Evolutionary conservation across 2,113 vertebrate species (phyloP).

Genomic region (Dipodomys merriami): DNA sequence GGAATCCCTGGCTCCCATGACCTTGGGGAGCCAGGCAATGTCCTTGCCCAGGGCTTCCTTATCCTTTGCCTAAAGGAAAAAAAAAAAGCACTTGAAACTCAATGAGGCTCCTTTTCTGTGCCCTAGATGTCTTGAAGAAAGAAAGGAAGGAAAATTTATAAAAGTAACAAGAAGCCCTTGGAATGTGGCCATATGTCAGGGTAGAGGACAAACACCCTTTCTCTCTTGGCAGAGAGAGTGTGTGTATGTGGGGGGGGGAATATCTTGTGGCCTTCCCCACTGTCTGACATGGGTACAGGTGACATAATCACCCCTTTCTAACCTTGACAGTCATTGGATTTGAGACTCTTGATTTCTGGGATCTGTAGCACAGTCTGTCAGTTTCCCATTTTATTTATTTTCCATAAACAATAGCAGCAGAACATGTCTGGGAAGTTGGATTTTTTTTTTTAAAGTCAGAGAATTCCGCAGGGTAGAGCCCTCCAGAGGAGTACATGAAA

Average conservation of each 20-base stretch:
- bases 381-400: no score
- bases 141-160: conserved; percentile 63
- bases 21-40: neutral
- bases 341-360: conserved; percentile 51
- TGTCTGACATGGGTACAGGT: neutral
- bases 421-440: neutral
- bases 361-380: neutral
- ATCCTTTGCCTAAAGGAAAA: conserved; percentile 46
- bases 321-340: conserved; percentile 18
- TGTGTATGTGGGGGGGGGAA: neutral
- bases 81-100: neutral
- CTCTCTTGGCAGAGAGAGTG: conserved; percentile 58
- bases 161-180: conserved; percentile 79
- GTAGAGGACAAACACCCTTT: conserved; percentile 53
- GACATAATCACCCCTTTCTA: neutral
- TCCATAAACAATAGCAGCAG: neutral
- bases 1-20: neutral
- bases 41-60: neutral
- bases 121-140: conserved; percentile 69
- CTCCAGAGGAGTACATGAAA: neutral
- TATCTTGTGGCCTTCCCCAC: neutral
- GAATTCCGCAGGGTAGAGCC: neutral
- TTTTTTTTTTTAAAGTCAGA: conserved; percentile 14
- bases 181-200: conserved; percentile 67
- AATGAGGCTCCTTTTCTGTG: conserved; percentile 1